Evolutionary conservation across 2,888 invertebrate species (phyloP), one percentile per base, ranked within the genome.

Genomic region (Oligia fasciuncula): DNA sequence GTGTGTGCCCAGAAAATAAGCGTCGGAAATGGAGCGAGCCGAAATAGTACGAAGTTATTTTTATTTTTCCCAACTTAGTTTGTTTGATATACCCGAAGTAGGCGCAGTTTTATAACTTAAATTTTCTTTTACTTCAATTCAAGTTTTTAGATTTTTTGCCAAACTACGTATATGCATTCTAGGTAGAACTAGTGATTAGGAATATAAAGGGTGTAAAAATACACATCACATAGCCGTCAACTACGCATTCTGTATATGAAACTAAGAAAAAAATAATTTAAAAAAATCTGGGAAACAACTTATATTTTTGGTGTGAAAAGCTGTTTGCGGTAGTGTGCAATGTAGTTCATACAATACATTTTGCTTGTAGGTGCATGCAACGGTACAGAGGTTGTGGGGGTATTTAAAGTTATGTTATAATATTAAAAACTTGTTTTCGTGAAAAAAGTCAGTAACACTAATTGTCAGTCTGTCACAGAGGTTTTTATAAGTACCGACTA

Each of bases 1-100:
- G 85, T 83, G 74, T 87, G 81, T 83, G 86, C 85, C 79, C 80
- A 85, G 80, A 80, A 85, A 85, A 85, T 76, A 78, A 72, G 79
- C 76, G 73, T 51, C 63, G 73, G 81, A 84, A 85, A 84, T 84
- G 78, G 77, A 75, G 74, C 78, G 73, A 79, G 68, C 60, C 71
- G 66, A 76, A 80, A 83, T 73, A 46, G 46, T 46, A 76, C 67
- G 66, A 77, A 86, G 80, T 81, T 83, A 77, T 82, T 81, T 85
- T 84, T 81, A 85, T 81, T 79, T 80, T 76, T 71, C 11, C 35
- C n/a, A 29, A 67, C 75, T 70, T 35, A 73, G n/a, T 78, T 82
- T 49, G 54, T 77, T 74, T 77, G 40, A 68, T 74, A n/a, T 70
- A 81, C 73, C 81, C 84, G 76, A 35, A 46, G 71, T 70, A 35